Conservation (phyloP, 2,113 vertebrate species). For the Addax nasomaculatus region DNA sequence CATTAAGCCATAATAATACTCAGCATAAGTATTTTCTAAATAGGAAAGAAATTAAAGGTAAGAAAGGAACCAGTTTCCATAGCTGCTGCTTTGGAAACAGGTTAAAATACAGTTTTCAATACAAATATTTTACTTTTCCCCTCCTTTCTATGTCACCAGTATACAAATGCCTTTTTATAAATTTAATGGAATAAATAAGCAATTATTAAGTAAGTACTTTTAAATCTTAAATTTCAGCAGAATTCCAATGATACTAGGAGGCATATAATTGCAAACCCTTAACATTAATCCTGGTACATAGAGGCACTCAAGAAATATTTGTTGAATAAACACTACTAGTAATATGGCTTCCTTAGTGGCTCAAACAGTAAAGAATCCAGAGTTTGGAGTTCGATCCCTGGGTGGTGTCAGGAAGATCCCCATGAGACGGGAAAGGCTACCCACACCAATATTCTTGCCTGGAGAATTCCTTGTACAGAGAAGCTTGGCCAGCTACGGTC, state of each 20-base stretch:
- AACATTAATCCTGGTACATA: neutral
- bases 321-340: neutral
- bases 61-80: neutral
- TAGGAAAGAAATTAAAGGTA: neutral
- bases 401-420: neutral
- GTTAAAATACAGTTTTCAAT: neutral
- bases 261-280: neutral
- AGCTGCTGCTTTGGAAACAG: neutral
- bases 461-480: neutral
- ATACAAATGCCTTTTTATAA: neutral
- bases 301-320: neutral
- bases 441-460: neutral
- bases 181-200: neutral
- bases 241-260: neutral
- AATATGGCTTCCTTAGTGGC: neutral
- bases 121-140: neutral
- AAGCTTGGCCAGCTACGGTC: neutral
- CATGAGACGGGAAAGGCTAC: neutral
- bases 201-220: neutral
- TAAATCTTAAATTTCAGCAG: slow-evolving; percentile 20
- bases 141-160: neutral
- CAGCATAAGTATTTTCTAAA: neutral
- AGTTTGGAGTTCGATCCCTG: neutral
- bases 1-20: neutral
- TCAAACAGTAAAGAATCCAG: neutral